These are phyloP conservation scores for Drosophila neonasuta DNA, from an alignment of 2,888 invertebrate genomes.

Conservation along the genomic window DNA sequence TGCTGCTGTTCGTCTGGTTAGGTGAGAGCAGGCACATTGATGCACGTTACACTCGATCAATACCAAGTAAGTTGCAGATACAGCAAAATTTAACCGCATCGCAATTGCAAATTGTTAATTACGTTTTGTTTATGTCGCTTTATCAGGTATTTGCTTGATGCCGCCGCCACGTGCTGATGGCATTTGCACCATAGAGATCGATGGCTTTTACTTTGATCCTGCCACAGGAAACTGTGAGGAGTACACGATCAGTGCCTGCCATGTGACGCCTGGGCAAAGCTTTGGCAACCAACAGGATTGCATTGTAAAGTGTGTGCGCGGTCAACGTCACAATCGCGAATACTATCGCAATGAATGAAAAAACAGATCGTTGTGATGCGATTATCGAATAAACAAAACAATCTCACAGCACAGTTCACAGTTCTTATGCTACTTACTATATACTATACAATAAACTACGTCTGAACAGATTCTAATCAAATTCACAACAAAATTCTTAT, in stretches of 20 bases:
- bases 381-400: slow-evolving; percentile 16
- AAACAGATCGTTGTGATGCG: not conserved
- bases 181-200: slow-evolving; percentile 79
- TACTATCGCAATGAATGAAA: slow-evolving; percentile 68
- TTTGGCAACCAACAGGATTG: slow-evolving; percentile 79
- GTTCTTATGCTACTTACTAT: slow-evolving; percentile 8
- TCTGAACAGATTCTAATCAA: slow-evolving; percentile 26
- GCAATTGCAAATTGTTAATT: not conserved
- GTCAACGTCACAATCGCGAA: slow-evolving; percentile 73
- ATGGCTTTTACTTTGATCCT: slow-evolving; percentile 79
- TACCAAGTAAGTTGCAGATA: slow-evolving; percentile 54
- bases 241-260: slow-evolving; percentile 79
- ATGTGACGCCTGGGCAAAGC: slow-evolving; percentile 77
- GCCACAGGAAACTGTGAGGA: slow-evolving; percentile 71
- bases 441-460: slow-evolving; percentile 41
- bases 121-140: too few species aligned
- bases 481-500: slow-evolving; percentile 9
- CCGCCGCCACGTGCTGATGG: slow-evolving; percentile 79
- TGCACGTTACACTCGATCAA: slow-evolving; percentile 34
- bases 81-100: not conserved
- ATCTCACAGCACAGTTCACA: not conserved
- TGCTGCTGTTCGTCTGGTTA: slow-evolving; percentile 21
- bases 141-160: slow-evolving; percentile 73
- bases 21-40: slow-evolving; percentile 18
- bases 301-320: slow-evolving; percentile 76